phyloP scores from a whole-genome alignment of 2,888 invertebrate genomes.

The Scaptodrosophila latifasciaeformis region DNA sequence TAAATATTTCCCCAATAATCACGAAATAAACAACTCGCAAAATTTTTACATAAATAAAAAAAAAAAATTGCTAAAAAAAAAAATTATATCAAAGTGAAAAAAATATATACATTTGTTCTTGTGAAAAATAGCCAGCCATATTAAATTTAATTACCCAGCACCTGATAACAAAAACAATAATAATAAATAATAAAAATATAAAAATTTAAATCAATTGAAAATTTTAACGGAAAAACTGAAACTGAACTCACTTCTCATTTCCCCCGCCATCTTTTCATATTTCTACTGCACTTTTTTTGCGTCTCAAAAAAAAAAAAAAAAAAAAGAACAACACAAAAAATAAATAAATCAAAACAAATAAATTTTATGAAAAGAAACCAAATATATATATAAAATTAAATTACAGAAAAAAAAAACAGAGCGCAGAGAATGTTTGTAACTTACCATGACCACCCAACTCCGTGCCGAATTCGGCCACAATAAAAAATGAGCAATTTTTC shows the following conservation, averaged over 20 bases:
- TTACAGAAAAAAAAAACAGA: no score
- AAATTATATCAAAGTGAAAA: not conserved
- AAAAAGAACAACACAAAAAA: conserved; percentile 1
- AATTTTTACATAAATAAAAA: not conserved
- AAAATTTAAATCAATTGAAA: not conserved
- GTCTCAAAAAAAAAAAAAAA: conserved; percentile 23
- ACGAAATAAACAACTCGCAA: not conserved
- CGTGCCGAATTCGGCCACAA: conserved; percentile 41
- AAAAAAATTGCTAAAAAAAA: not conserved
- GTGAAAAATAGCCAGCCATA: not conserved
- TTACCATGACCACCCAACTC: conserved; percentile 16
- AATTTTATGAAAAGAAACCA: not conserved
- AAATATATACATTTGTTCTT: not conserved
- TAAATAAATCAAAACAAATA: no score
- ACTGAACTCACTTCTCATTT: conserved; percentile 37
- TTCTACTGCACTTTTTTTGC: conserved; percentile 35
- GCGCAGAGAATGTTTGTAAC: conserved; percentile 35
- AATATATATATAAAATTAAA: not conserved
- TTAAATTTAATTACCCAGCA: conserved; percentile 34
- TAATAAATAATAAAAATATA: not conserved
- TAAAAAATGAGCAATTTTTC: conserved; percentile 23
- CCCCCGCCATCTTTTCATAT: conserved; percentile 25
- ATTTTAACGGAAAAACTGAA: no score
- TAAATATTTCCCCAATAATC: not conserved
- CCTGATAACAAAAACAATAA: conserved; percentile 13